Base-by-base conservation (phyloP, 92 coral and sea anemone species). In the Metridium senile region DNA sequence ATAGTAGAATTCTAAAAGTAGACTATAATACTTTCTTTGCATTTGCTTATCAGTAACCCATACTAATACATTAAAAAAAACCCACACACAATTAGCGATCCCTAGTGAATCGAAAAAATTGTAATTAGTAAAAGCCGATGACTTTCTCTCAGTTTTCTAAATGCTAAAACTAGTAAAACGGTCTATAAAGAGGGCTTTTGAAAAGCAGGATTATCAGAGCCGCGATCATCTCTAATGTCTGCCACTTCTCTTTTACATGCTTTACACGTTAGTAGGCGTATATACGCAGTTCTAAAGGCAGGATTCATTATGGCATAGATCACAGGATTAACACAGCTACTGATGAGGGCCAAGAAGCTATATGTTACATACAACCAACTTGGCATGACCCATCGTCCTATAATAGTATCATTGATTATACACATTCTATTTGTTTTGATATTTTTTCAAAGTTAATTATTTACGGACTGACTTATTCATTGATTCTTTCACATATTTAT, bases 251-350 rank as follows among this genome's bases (percentile, higher is more conserved):
- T 9, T 22, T n/a, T 17, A 54, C 18, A 62, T 16, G 30, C 28
- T 19, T 62, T 25, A 68, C 79, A 74, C 23, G 25, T 35, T 22
- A 86, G 62, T 0, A 86, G 2, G 49, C 31, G 62, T 23, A n/a
- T 30, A 28, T 81, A 86, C 58, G 72, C 91, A 20, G 27, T 67
- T 51, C 29, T 74, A 66, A 86, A 86, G 11, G 73, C 33, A n/a
- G 79, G 79, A 61, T 86, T 86, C 79, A 82, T 53, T 13, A 82
- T 34, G 11, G 79, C 91, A 69, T 86, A 82, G 11, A 82, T 64
- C 21, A 82, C 1, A 2, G 87, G 91, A 52, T 82, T 86, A 1
- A 77, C 43, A 18, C 74, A 66, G 23, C 81, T 66, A 46, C 78
- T 72, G 3, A 79, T 20, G 9, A 75, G 68, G 13, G 47, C 72